Evolutionary conservation across 2,888 invertebrate species (phyloP), one percentile per base, ranked within the genome.

Genomic region (Melanchra persicariae): DNA sequence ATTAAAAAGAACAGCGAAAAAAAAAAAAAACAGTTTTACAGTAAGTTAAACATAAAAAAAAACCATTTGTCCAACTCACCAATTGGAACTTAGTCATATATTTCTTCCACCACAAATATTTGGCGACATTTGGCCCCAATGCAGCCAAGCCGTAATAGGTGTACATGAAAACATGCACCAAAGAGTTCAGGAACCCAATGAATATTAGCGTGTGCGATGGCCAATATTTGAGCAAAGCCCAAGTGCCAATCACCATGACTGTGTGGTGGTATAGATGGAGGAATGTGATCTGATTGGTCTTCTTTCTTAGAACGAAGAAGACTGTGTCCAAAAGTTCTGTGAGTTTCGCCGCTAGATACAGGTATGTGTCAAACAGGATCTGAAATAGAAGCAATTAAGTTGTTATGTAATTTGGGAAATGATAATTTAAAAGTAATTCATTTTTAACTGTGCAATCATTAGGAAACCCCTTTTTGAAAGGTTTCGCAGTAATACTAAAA

Each of bases 191-290:
- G 80, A 97, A 95, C 0, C 97, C 97, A 54, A 97, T 96, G 82
- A 98, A 96, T 8, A 97, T 96, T 0, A 97, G 97, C 66, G 97
- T 98, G 30, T 98, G 97, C 49, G 97, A 97, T 61, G 98, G 97
- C 73, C 97, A 96, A 89, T 97, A 98, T 91, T 98, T 97, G 37
- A 97, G 92, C 79, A 97, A 97, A 8, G 97, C 97, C 98, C 98
- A 98, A 0, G 97, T 97, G 84, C 97, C 97, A 47, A 98, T 88
- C 81, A 97, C 98, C 93, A 98, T 98, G 63, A 97, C 91, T 0
- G 97, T 96, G 88, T 99, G 99, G 91, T 99, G 99, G 88, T 98
- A 99, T 1, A 99, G 97, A 89, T 99, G 99, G 37, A 99, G 97
- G 87, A 98, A 98, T 0, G 98, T 97, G 1, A 99, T 97, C 92